Evolutionary conservation across 2,797 vertebrate species (phyloP), one percentile per base, ranked within the genome.

Genomic region (Caiman crocodilus): DNA sequence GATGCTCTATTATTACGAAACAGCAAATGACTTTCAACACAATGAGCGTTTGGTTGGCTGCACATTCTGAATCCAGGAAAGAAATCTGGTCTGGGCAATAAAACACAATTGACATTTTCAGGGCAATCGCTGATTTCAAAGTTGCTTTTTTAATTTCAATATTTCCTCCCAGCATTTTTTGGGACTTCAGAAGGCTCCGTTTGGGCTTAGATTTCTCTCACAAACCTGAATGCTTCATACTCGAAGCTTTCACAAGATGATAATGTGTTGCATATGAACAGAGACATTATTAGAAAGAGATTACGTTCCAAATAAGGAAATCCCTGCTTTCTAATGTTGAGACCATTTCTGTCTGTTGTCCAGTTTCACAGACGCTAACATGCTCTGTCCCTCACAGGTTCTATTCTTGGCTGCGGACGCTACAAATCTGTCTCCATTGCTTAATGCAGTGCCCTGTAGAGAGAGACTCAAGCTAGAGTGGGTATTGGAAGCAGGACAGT

Each of bases 371-470:
- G 42, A 94, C 88, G 65, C 65, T 81, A 80, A 65, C 32, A 42
- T 88, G 42, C 74, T 73, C 74, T 61, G 84, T 32, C 42, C 42
- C 42, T 50, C 74, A 84, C 74, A 82, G 92, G 17, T n/a, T 63
- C 63, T 85, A 81, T 35, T 50, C 87, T 13, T 64, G 56, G 42
- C 78, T 88, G 83, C 80, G 56, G 56, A 64, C 69, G 80, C 2
- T 1, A 50, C 42, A 50, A 60, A 67, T 30, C 30, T 50, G 63
- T 21, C 65, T 23, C 20, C 59, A 35, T 1, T 75, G 74, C 75
- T 81, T 26, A 75, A 55, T 26, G 3, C 59, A 60, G 4, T 1
- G 1, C 28, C 5, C 14, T 5, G 12, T 1, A 3, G 0, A 4
- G 0, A 4, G 65, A 74, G 4, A 23, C 18, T 20, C 30, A 14